Evolutionary conservation across 2,888 invertebrate genomes (phyloP).

Genomic region (Melinaea menophilus): DNA sequence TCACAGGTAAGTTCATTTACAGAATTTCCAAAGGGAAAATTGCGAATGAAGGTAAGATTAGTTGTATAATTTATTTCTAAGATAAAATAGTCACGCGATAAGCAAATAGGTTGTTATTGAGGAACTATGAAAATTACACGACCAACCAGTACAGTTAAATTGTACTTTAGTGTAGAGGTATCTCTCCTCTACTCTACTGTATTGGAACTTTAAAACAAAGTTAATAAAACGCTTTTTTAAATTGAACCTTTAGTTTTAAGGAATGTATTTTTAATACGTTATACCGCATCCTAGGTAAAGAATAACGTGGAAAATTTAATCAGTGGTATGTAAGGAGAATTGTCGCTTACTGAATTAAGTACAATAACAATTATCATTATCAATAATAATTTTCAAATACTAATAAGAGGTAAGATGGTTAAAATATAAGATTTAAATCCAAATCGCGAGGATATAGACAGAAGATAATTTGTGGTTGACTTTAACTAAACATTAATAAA

Average conservation of each 20-base stretch:
- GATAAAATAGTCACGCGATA: not conserved
- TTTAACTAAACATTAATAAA: too few relatives aligned
- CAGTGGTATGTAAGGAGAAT: too few relatives aligned
- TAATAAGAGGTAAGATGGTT: too few relatives aligned
- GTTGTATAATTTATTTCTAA: not conserved
- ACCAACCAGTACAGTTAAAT: not conserved
- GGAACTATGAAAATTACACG: not conserved
- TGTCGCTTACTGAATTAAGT: too few relatives aligned
- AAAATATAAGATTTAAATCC: too few relatives aligned
- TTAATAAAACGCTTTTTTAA: not conserved
- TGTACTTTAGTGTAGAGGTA: not conserved
- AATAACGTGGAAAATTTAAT: too few relatives aligned
- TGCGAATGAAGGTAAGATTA: not conserved
- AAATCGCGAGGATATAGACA: too few relatives aligned
- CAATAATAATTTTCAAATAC: too few relatives aligned
- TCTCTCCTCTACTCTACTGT: not conserved
- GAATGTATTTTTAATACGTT: too few relatives aligned
- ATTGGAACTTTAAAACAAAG: not conserved
- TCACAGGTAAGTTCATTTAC: constrained; percentile 14
- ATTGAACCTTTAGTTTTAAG: not conserved
- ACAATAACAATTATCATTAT: too few relatives aligned
- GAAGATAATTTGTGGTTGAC: too few relatives aligned
- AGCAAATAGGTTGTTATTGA: not conserved
- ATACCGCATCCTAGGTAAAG: too few relatives aligned
- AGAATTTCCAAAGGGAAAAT: not conserved